Evolutionary conservation across 1,140 invertebrate genomes (phyloP), one percentile per base, ranked within the genome.

Genomic region (Popillia japonica): DNA sequence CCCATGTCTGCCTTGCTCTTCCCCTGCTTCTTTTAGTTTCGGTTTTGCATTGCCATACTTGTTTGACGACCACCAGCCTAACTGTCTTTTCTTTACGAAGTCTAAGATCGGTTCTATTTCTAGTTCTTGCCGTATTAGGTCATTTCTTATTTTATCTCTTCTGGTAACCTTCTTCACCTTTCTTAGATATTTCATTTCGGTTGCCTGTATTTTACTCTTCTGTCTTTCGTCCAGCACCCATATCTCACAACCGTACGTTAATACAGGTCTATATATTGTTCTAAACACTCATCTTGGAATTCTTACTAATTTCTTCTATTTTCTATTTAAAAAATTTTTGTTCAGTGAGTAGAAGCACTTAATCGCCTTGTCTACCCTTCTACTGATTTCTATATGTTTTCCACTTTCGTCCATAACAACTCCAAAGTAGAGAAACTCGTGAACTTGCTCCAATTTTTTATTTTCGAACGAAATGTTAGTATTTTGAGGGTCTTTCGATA

Each of bases 81-180:
- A 2, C 23, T 68, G 64, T 68, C 64, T 68, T 68, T 23, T 68
- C 17, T 11, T 20, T 68, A 22, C 20, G 22, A 22, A 27, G 10
- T 68, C 20, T 68, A 68, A 3, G 20, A 68, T 68, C 0, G 9
- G 23, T 68, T 68, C 20, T 68, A 68, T 68, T 68, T 22, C 64
- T 10, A 68, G 20, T 27, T 68, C 17, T 22, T 68, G 17, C 22
- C 17, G 23, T 20, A 22, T 27, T 20, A 14, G 64, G 2, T 2
- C 23, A 68, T 68, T 68, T 68, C 23, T 68, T 68, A 27, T 68
- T 22, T 68, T 68, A 68, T 27, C 44, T 17, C 44, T 48, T 48
- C 44, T 48, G 3, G 44, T 48, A 7, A 48, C 44, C 0, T 7
- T 7, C 44, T 48, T 17, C n/a, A 48, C 44, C n/a, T 48, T 48